phyloP scores from a whole-genome alignment of 2,888 invertebrate genomes.

The Synergus gifuensis region DNA sequence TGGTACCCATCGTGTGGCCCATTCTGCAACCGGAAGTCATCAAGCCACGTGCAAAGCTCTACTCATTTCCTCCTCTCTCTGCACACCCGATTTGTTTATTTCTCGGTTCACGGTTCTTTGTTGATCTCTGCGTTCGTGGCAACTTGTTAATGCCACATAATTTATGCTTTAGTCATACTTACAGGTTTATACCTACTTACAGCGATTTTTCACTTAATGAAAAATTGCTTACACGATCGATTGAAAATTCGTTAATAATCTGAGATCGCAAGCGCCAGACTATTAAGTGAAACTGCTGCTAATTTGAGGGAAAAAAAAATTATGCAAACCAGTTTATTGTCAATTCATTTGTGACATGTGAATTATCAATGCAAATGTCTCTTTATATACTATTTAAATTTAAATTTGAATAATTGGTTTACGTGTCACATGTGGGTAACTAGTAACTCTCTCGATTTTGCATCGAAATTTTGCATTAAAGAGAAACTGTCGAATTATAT shows the following conservation, averaged over 20 bases:
- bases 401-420: slow-evolving; percentile 6
- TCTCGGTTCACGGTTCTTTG: neutral
- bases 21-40: slow-evolving; percentile 16
- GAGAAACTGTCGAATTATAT: slow-evolving; percentile 9
- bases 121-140: neutral
- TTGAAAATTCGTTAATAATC: no score
- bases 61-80: slow-evolving; percentile 14
- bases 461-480: neutral
- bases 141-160: neutral
- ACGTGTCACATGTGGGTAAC: neutral
- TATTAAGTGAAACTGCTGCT: neutral
- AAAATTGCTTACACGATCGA: neutral
- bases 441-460: neutral
- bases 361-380: neutral
- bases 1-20: neutral
- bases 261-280: neutral
- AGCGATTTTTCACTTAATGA: neutral
- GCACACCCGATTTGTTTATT: slow-evolving; percentile 12
- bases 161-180: neutral
- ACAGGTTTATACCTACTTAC: neutral
- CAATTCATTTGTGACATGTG: neutral
- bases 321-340: neutral
- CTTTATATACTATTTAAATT: neutral
- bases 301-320: neutral
- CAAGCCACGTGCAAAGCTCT: slow-evolving; percentile 24